Evolutionary conservation across 2,888 invertebrate species (phyloP), one percentile per base, ranked within the genome.

Genomic region (Sphaeridia pumilis): DNA sequence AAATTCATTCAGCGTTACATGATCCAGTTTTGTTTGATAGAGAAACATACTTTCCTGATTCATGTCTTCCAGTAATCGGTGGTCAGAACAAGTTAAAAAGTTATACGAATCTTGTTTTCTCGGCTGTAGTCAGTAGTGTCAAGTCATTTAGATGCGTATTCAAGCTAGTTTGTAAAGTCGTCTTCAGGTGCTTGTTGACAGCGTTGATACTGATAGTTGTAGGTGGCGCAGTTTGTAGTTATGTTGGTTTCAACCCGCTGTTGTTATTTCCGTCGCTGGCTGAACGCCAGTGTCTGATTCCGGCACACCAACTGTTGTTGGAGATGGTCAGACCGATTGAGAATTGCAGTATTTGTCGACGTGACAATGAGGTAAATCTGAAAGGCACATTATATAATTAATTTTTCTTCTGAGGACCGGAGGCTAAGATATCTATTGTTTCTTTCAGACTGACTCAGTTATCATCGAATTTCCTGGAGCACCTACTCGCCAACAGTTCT

Each of bases 291-390:
- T 90, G 90, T 72, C 72, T 87, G 59, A 68, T 89, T 67, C 82
- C 84, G 60, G 86, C 84, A 70, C 88, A 88, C 74, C 86, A 84
- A 70, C 74, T 89, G 56, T 73, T 87, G 60, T 87, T 87, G 87
- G 89, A 90, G 73, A 84, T 84, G 49, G 83, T 87, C 22, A 75
- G 89, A 61, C 89, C 89, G 25, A 74, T 86, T 49, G 82, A 86
- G 22, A 78, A 87, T 71, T 90, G 90, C 69, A 74, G 76, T 65
- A 85, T 84, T 71, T 89, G 89, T 72, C 71, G 73, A 63, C 80
- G 80, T 63, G 73, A 86, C 55, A 75, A 76, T 49, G 42, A 44
- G 25, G 45, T 36, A 17, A 38, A 5, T 38, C 31, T n/a, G n/a
- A n/a, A n/a, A n/a, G n/a, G n/a, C n/a, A n/a, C n/a, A n/a, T n/a